Conservation (phyloP, 2,888 invertebrate species). For the Acleris emargana region DNA sequence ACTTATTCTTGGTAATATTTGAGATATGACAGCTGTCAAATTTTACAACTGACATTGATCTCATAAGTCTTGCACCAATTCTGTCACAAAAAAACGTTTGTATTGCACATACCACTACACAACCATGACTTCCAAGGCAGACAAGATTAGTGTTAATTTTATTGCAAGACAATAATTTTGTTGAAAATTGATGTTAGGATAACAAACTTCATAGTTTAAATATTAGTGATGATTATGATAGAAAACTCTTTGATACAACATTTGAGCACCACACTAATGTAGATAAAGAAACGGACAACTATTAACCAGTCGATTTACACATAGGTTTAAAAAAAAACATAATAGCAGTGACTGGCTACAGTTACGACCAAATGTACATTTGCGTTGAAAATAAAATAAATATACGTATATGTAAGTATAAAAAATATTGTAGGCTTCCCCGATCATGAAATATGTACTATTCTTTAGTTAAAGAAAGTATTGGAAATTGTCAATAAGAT, state of each 20-base stretch:
- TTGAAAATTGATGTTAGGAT: no score
- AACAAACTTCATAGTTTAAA: conserved; percentile 29
- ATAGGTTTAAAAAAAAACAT: neutral
- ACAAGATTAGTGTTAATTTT: no score
- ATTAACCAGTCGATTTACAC: neutral
- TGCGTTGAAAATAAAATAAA: neutral
- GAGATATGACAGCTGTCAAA: no score
- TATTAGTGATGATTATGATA: conserved; percentile 28
- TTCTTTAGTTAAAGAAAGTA: neutral
- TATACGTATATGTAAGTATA: neutral
- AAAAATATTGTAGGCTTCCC: neutral
- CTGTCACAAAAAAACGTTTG: no score
- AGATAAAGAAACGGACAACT: neutral
- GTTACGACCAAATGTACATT: neutral
- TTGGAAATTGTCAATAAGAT: neutral
- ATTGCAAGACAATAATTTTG: no score
- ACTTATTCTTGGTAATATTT: no score
- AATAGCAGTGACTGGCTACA: neutral
- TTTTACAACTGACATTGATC: no score
- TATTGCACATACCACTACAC: no score
- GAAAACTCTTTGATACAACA: conserved; percentile 33
- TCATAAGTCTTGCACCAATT: no score
- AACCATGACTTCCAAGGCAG: no score
- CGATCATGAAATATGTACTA: neutral
- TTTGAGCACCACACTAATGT: conserved; percentile 41